Evolutionary conservation across 1,140 invertebrate species (phyloP).

Genomic region (Steinernema feltiae): DNA sequence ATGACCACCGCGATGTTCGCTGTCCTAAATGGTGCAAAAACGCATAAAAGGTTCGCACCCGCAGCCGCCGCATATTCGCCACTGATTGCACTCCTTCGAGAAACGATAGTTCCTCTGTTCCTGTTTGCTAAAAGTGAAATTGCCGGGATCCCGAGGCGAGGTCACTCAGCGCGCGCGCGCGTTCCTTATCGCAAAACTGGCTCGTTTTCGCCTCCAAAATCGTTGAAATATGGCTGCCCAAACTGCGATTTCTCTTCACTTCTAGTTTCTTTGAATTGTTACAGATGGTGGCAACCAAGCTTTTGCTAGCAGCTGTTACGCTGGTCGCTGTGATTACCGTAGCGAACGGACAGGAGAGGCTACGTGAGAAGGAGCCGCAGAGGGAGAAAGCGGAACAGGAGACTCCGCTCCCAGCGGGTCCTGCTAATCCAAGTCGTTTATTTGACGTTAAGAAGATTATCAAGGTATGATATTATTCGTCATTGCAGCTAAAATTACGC

Average conservation of each 20-base stretch:
- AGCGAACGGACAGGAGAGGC: neutral
- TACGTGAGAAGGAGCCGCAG: neutral
- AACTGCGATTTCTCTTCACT: neutral
- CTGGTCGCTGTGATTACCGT: neutral
- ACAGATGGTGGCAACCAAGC: neutral
- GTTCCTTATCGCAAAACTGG: neutral
- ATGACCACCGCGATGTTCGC: too few species aligned
- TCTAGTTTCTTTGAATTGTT: neutral
- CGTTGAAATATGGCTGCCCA: too few species aligned
- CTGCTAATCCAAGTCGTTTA: neutral
- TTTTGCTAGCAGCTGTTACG: neutral
- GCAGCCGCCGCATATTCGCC: too few species aligned
- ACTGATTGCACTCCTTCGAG: too few species aligned
- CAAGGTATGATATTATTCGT: neutral
- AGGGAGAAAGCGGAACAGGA: neutral
- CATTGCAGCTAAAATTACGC: neutral
- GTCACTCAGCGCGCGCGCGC: neutral
- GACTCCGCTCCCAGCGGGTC: neutral
- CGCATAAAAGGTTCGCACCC: too few species aligned
- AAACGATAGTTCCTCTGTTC: too few species aligned
- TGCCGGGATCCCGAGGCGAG: neutral
- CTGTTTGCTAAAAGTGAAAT: neutral
- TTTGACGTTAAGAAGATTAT: conserved; percentile 1
- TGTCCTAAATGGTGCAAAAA: too few species aligned
- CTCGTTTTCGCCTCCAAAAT: neutral